A percentile compares a stretch with the other conserved stretches of the same genome.
Evolutionary conservation across 2,113 vertebrate species (phyloP).

Genomic region (Felis catus): DNA sequence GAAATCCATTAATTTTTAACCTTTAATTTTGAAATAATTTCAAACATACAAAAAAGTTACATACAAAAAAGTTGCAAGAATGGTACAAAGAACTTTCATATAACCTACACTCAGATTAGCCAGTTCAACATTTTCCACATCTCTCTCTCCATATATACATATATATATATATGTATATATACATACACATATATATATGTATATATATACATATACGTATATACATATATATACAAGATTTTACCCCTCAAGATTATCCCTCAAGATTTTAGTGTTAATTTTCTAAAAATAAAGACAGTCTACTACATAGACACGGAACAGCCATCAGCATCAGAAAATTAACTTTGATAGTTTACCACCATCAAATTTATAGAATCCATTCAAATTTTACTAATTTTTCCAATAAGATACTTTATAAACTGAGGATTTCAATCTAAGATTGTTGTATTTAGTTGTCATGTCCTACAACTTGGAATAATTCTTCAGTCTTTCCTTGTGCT

Average conservation of each 20-base stretch:
- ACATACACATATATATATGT: not conserved
- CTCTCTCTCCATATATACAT: not conserved
- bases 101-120: not conserved
- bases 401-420: not conserved
- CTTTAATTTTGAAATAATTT: constrained; percentile 30
- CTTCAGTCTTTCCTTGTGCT: not conserved
- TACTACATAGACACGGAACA: not conserved
- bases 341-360: not conserved
- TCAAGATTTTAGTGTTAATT: not conserved
- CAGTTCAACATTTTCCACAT: not conserved
- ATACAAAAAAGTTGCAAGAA: not conserved
- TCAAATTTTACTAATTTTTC: not conserved
- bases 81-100: not conserved
- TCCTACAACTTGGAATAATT: not conserved
- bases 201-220: no score
- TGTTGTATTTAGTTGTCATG: not conserved
- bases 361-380: not conserved
- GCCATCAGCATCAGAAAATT: not conserved
- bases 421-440: not conserved
- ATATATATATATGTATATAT: not conserved
- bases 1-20: not conserved
- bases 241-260: not conserved
- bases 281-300: not conserved
- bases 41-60: not conserved
- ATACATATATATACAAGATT: no score